phyloP scores from a whole-genome alignment of 2,113 vertebrate species.

The Seriola quinqueradiata region DNA sequence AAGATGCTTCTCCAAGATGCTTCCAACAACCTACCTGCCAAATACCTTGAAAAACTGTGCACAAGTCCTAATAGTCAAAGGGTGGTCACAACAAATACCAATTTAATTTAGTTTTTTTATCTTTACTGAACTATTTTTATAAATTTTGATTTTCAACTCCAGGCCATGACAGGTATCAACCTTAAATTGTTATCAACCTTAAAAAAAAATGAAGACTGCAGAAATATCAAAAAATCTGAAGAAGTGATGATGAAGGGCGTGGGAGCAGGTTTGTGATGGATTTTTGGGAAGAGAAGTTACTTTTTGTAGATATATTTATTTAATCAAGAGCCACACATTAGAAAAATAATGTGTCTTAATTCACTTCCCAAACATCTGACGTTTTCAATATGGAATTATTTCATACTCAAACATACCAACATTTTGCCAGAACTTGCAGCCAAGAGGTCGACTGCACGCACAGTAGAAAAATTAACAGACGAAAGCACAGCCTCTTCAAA shows the following conservation, averaged over 20 bases:
- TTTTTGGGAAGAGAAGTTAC: slow-evolving; percentile 32
- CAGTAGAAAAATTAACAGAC: not conserved
- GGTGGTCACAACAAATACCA: not conserved
- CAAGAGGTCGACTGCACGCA: not conserved
- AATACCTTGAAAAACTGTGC: not conserved
- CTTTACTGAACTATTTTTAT: not conserved
- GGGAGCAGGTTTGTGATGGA: not conserved
- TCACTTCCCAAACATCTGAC: not conserved
- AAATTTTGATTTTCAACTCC: not conserved
- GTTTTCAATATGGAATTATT: not conserved
- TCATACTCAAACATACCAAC: slow-evolving; percentile 8
- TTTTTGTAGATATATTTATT: slow-evolving; percentile 34
- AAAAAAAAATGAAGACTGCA: not conserved
- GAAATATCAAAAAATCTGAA: no score
- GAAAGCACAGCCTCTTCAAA: slow-evolving; percentile 5
- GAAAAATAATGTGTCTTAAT: slow-evolving; percentile 53
- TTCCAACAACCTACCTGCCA: not conserved
- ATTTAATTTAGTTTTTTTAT: not conserved
- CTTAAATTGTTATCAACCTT: not conserved
- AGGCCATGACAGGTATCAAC: no score
- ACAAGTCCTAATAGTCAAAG: no score
- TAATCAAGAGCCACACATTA: slow-evolving; percentile 31
- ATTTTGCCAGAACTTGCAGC: not conserved
- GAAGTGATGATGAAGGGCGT: no score
- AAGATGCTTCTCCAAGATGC: not conserved